phyloP scores from a whole-genome alignment of 1,140 invertebrate genomes.

The Cryptotermes secundus region DNA sequence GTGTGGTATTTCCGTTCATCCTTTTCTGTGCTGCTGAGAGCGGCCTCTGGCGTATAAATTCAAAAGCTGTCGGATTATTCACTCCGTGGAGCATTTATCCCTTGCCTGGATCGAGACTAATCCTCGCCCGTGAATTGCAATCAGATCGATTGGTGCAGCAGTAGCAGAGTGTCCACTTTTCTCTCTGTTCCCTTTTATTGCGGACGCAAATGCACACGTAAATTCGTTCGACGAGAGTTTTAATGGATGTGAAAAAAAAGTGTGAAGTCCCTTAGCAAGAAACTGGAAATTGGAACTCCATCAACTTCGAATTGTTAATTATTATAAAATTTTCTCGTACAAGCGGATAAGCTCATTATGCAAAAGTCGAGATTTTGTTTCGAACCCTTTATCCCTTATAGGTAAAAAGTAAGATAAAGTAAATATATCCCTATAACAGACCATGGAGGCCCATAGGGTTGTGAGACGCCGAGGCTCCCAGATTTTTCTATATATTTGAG shows the following conservation, averaged over 20 bases:
- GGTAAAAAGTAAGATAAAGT: too few species aligned
- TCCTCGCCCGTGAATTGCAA: background rate
- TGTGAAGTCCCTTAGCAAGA: background rate
- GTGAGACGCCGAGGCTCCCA: too few species aligned
- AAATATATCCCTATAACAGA: too few species aligned
- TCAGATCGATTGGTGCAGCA: background rate
- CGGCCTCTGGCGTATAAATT: constrained; percentile 12
- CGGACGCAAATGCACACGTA: background rate
- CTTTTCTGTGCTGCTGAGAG: background rate
- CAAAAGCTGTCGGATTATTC: constrained; percentile 16
- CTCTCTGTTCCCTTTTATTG: background rate
- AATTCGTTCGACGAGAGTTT: background rate
- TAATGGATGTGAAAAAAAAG: background rate
- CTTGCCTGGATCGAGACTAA: background rate
- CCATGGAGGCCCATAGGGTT: too few species aligned
- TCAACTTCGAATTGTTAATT: background rate
- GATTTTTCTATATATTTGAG: too few species aligned
- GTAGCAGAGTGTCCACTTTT: background rate
- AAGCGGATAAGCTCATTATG: background rate
- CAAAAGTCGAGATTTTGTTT: too few species aligned
- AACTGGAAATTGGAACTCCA: background rate
- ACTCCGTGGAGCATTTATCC: constrained; percentile 7
- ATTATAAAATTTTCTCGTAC: background rate
- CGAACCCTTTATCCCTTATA: too few species aligned
- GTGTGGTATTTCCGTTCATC: background rate